Evolutionary conservation across 2,113 vertebrate genomes (phyloP).

Genomic region (Scopus umbretta): DNA sequence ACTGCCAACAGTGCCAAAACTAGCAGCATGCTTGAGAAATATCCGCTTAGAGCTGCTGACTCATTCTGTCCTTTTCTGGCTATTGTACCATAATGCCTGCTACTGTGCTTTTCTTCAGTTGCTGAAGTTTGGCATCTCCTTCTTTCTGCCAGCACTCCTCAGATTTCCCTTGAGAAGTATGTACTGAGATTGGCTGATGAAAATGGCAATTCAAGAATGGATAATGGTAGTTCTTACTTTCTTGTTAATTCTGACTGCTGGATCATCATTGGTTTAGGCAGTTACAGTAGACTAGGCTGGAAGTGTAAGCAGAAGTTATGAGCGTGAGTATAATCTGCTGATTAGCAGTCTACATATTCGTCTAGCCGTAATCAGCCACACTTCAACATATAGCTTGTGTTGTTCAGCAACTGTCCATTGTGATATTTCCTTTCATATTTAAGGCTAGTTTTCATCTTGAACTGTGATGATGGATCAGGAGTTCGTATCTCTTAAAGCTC

Average conservation of each 20-base stretch:
- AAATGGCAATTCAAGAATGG: not conserved
- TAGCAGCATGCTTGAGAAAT: not conserved
- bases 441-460: slow-evolving; percentile 19
- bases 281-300: not conserved
- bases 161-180: not conserved
- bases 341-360: not conserved
- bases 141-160: not conserved
- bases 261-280: not conserved
- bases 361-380: not conserved
- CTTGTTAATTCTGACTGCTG: not conserved
- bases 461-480: not conserved
- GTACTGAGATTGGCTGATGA: not conserved
- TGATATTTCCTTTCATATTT: slow-evolving; percentile 2
- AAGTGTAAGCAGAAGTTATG: not conserved
- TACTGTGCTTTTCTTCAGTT: not conserved
- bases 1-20: not conserved
- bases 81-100: not conserved
- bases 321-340: not conserved
- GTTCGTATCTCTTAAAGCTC: slow-evolving; percentile 2
- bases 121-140: not conserved
- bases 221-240: not conserved
- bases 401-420: not conserved
- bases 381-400: not conserved
- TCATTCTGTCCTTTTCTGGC: not conserved
- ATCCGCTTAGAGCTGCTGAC: not conserved